These are phyloP conservation scores for Periophthalmus magnuspinnatus DNA, from an alignment of 2,797 vertebrate genomes.

Conservation along the genomic window DNA sequence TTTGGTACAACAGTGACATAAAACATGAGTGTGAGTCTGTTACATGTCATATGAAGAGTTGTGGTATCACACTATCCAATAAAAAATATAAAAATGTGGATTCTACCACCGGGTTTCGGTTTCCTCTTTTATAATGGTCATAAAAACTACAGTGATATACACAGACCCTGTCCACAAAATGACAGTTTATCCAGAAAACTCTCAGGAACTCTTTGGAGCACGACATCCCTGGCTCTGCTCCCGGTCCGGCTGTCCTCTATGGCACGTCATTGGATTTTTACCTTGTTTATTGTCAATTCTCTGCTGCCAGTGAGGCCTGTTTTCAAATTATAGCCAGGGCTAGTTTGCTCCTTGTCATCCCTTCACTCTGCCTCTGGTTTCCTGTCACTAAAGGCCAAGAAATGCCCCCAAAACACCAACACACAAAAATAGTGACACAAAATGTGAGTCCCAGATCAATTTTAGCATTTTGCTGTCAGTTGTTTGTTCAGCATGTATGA, in stretches of 20 bases:
- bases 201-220: constrained; percentile 10
- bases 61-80: not conserved
- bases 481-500: not conserved
- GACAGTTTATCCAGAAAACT: constrained; percentile 5
- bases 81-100: constrained; percentile 5
- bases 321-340: constrained; percentile 5
- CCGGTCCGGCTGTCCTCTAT: constrained; percentile 11
- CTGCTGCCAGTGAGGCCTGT: constrained; percentile 3
- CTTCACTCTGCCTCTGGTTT: constrained; percentile 4
- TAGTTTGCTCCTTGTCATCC: constrained; percentile 10
- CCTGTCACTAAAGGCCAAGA: constrained; percentile 1
- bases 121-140: constrained; percentile 8
- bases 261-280: constrained; percentile 13
- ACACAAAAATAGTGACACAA: not conserved
- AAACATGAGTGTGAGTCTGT: not conserved
- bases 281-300: constrained; percentile 18
- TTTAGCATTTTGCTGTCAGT: not conserved
- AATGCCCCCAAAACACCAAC: constrained; percentile 4
- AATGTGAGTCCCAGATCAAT: not conserved
- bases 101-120: not conserved
- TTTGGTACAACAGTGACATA: not conserved
- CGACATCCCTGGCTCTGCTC: constrained; percentile 7
- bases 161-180: constrained; percentile 11
- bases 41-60: constrained; percentile 1
- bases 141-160: constrained; percentile 13